phyloP scores from a whole-genome alignment of 1,140 invertebrate species.

The Drosophila punjabiensis region DNA sequence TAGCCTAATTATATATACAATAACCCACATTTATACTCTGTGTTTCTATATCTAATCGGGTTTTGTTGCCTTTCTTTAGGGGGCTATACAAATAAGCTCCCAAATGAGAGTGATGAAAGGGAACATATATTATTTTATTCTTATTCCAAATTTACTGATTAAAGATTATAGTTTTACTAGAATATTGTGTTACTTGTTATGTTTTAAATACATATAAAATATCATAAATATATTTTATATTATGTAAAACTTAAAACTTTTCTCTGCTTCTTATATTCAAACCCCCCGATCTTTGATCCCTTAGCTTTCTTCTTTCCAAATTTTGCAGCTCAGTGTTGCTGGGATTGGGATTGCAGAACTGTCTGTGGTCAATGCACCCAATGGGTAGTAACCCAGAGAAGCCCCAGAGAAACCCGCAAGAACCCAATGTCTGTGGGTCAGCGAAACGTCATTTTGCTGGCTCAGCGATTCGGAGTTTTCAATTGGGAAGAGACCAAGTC shows the following conservation, averaged over 20 bases:
- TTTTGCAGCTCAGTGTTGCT: neutral
- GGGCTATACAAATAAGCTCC: neutral
- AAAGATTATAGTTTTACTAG: neutral
- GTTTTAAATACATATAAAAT: too few species aligned
- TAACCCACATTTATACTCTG: neutral
- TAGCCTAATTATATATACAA: neutral
- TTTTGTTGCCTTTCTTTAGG: neutral
- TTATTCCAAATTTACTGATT: neutral
- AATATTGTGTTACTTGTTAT: neutral
- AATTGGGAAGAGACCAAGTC: neutral
- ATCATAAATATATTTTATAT: neutral
- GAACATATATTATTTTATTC: neutral
- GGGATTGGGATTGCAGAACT: conserved; percentile 3
- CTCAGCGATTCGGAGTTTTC: conserved; percentile 6
- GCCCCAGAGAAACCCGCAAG: neutral
- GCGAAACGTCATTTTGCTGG: neutral
- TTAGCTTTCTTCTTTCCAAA: accelerated
- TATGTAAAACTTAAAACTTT: too few species aligned
- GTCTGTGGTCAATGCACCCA: conserved; percentile 1
- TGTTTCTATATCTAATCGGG: conserved; percentile 3
- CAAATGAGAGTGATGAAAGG: neutral
- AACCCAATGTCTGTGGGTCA: conserved; percentile 10
- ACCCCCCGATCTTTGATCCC: neutral
- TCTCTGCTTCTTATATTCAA: neutral
- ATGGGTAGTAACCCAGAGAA: neutral